Conservation (phyloP, 2,797 vertebrate genomes). For the Lepidocolaptes lacrymiger region DNA sequence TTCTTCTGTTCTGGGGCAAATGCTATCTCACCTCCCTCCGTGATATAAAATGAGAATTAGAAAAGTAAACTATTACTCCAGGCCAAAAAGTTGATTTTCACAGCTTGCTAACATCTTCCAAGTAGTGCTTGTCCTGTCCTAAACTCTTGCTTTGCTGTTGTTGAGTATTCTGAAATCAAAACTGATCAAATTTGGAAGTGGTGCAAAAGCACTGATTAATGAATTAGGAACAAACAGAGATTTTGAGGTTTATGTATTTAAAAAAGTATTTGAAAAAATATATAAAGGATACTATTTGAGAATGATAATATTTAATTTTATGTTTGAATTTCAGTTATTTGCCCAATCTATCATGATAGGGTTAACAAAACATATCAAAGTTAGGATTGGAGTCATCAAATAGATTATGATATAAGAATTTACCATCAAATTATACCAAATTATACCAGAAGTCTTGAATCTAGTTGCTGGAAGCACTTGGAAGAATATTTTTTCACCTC, state of each 20-base stretch:
- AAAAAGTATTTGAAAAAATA: not conserved
- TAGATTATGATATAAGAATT: not conserved
- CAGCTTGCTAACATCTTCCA: not conserved
- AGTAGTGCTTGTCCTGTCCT: not conserved
- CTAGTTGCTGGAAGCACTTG: not conserved
- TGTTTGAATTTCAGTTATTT: not conserved
- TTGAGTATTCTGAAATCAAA: not conserved
- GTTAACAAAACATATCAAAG: not conserved
- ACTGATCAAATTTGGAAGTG: not conserved
- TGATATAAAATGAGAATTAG: constrained; percentile 52
- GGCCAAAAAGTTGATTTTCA: constrained; percentile 42
- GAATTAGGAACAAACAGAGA: not conserved
- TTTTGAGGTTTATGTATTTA: not conserved
- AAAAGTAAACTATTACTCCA: constrained; percentile 43
- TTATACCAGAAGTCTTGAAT: not conserved
- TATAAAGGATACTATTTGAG: not conserved
- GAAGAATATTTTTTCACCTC: not conserved
- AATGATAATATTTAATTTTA: not conserved
- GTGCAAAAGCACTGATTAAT: not conserved
- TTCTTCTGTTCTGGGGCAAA: constrained; percentile 57
- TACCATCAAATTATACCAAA: not conserved
- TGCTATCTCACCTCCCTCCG: constrained; percentile 26
- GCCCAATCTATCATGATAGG: accelerated
- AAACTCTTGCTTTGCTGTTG: not conserved
- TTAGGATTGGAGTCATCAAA: not conserved